Percentiles rank a stretch among this genome's conserved stretches.
These are phyloP conservation scores for Falco punctatus DNA, from an alignment of 2,113 vertebrate species.

Conservation along the genomic window DNA sequence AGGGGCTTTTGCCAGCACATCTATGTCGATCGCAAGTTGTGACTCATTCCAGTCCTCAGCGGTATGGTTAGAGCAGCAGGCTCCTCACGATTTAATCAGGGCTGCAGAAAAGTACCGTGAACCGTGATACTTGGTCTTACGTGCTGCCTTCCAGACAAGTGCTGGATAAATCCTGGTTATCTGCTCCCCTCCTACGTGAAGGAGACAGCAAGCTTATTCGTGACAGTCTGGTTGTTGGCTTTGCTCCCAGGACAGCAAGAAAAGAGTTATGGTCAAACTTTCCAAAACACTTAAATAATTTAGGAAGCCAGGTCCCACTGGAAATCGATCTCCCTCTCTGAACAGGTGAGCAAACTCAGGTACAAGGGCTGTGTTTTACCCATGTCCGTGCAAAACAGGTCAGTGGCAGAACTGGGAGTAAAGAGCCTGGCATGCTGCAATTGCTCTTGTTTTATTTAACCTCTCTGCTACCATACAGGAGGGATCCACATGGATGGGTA, in stretches of 20 bases:
- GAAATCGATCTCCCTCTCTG: background rate
- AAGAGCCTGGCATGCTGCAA: background rate
- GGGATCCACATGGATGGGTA: background rate
- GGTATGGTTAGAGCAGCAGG: background rate
- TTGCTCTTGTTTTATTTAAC: background rate
- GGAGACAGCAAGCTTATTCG: background rate
- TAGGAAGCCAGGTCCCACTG: background rate
- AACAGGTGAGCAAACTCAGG: background rate
- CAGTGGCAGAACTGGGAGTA: background rate
- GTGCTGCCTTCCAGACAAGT: background rate
- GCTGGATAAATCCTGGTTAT: background rate
- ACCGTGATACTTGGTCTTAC: background rate
- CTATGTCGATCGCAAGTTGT: background rate
- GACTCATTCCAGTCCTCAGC: background rate
- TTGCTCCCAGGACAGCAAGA: background rate
- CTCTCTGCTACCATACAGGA: background rate
- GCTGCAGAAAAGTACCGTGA: background rate
- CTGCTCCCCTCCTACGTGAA: background rate
- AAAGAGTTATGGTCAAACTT: background rate
- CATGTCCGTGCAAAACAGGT: fast-evolving
- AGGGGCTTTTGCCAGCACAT: background rate
- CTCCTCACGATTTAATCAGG: fast-evolving
- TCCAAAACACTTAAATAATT: background rate
- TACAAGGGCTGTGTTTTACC: background rate
- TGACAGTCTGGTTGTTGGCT: background rate